phyloP scores from a whole-genome alignment of 2,888 invertebrate genomes.

The Rhynchonema sp. region DNA sequence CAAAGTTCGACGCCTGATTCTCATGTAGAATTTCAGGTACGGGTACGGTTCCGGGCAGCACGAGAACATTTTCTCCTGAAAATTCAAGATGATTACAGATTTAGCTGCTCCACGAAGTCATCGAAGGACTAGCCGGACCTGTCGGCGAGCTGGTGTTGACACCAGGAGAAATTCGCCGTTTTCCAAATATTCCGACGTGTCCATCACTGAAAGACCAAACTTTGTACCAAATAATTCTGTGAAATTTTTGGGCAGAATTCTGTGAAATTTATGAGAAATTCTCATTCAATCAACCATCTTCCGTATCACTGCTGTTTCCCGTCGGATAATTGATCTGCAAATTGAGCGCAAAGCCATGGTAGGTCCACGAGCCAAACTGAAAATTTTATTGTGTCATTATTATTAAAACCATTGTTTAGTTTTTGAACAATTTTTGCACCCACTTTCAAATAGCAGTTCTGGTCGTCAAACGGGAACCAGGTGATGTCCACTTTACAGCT shows the following conservation, averaged over 20 bases:
- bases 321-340: slow-evolving; percentile 35
- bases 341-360: slow-evolving; percentile 71
- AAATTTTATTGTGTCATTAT: neutral
- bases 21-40: slow-evolving; percentile 49
- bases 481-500: slow-evolving; percentile 90
- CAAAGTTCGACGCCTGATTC: slow-evolving; percentile 80
- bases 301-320: slow-evolving; percentile 14
- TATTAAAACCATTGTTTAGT: no score
- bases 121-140: neutral
- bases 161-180: slow-evolving; percentile 20
- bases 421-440: no score
- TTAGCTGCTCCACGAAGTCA: neutral
- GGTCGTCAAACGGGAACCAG: slow-evolving; percentile 85
- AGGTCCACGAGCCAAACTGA: slow-evolving; percentile 98
- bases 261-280: neutral
- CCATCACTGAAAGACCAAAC: slow-evolving; percentile 34
- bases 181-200: slow-evolving; percentile 14
- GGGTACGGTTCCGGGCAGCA: slow-evolving; percentile 61
- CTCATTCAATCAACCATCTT: neutral
- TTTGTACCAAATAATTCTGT: neutral
- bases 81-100: neutral
- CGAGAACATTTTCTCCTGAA: slow-evolving; percentile 37
- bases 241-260: neutral
- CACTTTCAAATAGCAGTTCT: slow-evolving; percentile 32
- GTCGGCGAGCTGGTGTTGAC: neutral